Base-by-base conservation (phyloP, 2,113 vertebrate species). In the Grammomys dolichurus region DNA sequence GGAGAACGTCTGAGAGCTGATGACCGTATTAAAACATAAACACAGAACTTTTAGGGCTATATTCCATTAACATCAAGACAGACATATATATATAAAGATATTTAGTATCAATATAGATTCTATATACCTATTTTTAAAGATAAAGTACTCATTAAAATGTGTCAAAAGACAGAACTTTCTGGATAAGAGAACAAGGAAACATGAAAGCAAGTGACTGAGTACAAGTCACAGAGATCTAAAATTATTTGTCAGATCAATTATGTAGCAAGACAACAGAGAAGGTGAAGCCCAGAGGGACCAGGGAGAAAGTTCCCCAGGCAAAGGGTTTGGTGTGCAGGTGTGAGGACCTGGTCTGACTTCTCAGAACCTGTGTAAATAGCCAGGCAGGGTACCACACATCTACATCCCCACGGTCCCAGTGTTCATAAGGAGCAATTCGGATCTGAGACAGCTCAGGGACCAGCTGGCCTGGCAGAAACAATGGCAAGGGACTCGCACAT, bases 121-220 rank as follows among this genome's bases (percentile, higher is more conserved):
- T 46, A 72, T 54, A 70, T 46, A 48, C 16, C 31, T 85, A 43
- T 26, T 84, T 85, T 78, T n/a, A 81, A 70, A 92, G 40, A 78
- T 63, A 82, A 77, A 69, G 17, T 33, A 43, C 87, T 80, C 9
- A 75, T 8, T 13, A 48, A 89, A 75, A 40, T 78, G 8, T 72
- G 81, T 65, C 60, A 93, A 90, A 95, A 40, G n/a, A 87, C 40
- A 77, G 28, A 96, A 81, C 28, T 84, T 89, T 88, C 60, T 3
- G 56, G 13, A 72, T 11, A 31, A 81, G 56, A 4, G 6, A 73
- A 5, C 28, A 69, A 93, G 93, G 54, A 87, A 58, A 5, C 26
- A 75, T 4, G 5, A 93, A 78, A 96, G 46, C 5, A 43, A 6
- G 19, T 51, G 5, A 54, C 22, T 48, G 13, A 69, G 9, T 11